Conservation (phyloP, 2,888 invertebrate species). For the Tubulanus polymorphus region DNA sequence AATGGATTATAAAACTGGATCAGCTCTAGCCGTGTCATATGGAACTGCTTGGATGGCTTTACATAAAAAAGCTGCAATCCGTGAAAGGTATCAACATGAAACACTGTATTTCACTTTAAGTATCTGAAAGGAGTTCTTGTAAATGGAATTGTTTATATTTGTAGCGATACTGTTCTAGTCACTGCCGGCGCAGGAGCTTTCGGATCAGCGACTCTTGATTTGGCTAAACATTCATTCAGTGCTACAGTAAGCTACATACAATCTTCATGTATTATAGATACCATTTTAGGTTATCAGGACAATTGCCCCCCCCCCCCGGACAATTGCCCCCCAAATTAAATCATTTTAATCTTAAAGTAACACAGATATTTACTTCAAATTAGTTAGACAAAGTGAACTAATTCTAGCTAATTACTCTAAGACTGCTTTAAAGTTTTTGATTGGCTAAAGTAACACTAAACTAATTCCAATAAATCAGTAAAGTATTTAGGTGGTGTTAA, state of each 20-base stretch:
- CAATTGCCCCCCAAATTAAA: no score
- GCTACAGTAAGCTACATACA: conserved; percentile 59
- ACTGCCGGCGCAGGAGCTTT: conserved; percentile 65
- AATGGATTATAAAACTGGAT: conserved; percentile 54
- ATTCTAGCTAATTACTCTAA: no score
- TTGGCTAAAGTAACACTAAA: no score
- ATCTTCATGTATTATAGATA: no score
- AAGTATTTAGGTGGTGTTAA: no score
- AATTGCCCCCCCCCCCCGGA: no score
- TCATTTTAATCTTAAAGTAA: no score
- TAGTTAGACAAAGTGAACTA: no score
- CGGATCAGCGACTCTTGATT: conserved; percentile 65
- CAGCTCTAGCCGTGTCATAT: conserved; percentile 62
- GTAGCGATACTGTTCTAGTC: conserved; percentile 61
- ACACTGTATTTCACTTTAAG: not conserved
- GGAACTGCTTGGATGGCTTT: conserved; percentile 65
- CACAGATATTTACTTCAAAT: no score
- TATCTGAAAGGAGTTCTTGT: not conserved
- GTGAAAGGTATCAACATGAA: conserved; percentile 33
- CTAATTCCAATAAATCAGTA: no score
- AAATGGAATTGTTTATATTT: conserved; percentile 11
- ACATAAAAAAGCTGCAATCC: conserved; percentile 56
- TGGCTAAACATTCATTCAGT: conserved; percentile 66
- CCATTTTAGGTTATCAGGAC: no score
- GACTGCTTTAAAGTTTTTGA: no score